Conservation (phyloP, 1,140 invertebrate species). For the Drosophila yakuba region DNA sequence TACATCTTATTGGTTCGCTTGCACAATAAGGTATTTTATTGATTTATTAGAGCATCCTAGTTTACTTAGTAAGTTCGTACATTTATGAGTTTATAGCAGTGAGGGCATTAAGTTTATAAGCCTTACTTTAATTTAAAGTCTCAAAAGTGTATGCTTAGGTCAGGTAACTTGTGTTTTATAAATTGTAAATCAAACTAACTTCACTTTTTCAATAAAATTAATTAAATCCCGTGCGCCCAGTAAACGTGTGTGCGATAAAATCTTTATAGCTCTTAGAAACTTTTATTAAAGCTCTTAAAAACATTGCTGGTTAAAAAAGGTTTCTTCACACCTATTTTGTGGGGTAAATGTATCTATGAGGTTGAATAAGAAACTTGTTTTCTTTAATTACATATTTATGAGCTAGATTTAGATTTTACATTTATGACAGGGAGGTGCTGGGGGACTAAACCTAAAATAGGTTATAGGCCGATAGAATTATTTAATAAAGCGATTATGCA, state of each 20-base stretch:
- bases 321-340: constrained; percentile 2
- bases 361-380: constrained; percentile 2
- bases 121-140: too few relatives aligned
- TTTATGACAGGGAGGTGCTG: not conserved
- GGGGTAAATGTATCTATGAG: not conserved
- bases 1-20: not conserved
- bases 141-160: too few relatives aligned
- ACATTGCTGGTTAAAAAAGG: not conserved
- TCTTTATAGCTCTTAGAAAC: not conserved
- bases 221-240: not conserved
- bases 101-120: too few relatives aligned
- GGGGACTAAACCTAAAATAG: not conserved
- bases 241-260: not conserved
- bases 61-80: too few relatives aligned
- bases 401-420: not conserved
- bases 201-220: not conserved
- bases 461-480: not conserved
- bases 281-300: not conserved
- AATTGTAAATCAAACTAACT: not conserved
- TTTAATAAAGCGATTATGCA: not conserved
- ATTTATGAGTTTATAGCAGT: too few relatives aligned
- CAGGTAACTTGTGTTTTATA: too few relatives aligned
- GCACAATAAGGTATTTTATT: not conserved
- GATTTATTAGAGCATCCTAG: too few relatives aligned
- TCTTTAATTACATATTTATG: not conserved